phyloP scores from a whole-genome alignment of 1,140 invertebrate genomes.

The Lordiphosa clarofinis region DNA sequence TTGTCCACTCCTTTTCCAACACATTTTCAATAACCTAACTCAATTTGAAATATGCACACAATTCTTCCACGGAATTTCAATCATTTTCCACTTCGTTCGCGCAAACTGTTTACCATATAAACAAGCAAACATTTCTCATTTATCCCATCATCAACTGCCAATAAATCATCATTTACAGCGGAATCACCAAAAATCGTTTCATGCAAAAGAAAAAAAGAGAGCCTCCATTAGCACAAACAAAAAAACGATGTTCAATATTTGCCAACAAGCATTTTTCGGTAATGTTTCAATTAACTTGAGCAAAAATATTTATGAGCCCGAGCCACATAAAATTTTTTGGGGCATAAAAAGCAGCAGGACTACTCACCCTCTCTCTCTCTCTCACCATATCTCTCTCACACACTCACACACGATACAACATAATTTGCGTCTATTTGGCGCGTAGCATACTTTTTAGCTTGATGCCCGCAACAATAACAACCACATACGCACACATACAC shows the following conservation, averaged over 20 bases:
- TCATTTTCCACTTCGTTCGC: slow-evolving; percentile 23
- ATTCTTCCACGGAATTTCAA: neutral
- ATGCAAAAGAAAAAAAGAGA: slow-evolving; percentile 32
- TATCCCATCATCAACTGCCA: slow-evolving; percentile 38
- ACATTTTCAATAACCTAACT: too few species aligned
- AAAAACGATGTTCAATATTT: slow-evolving; percentile 64
- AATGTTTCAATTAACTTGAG: slow-evolving; percentile 76
- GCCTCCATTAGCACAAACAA: slow-evolving; percentile 22
- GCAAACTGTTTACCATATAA: slow-evolving; percentile 40
- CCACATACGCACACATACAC: slow-evolving; percentile 21
- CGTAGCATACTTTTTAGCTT: slow-evolving; percentile 59
- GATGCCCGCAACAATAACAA: slow-evolving; percentile 6
- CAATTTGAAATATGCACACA: too few species aligned
- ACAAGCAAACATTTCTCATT: slow-evolving; percentile 39
- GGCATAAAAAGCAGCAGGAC: slow-evolving; percentile 59
- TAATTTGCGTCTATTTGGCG: slow-evolving; percentile 65
- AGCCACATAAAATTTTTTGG: slow-evolving; percentile 44
- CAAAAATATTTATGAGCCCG: slow-evolving; percentile 69
- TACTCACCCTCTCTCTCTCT: neutral
- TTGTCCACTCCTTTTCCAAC: too few species aligned
- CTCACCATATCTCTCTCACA: slow-evolving; percentile 6
- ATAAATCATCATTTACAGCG: slow-evolving; percentile 80
- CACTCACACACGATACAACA: slow-evolving; percentile 36
- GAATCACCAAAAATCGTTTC: slow-evolving; percentile 34
- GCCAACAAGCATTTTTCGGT: slow-evolving; percentile 67